Base-by-base conservation (phyloP, 2,113 vertebrate species). In the Peromyscus californicus region DNA sequence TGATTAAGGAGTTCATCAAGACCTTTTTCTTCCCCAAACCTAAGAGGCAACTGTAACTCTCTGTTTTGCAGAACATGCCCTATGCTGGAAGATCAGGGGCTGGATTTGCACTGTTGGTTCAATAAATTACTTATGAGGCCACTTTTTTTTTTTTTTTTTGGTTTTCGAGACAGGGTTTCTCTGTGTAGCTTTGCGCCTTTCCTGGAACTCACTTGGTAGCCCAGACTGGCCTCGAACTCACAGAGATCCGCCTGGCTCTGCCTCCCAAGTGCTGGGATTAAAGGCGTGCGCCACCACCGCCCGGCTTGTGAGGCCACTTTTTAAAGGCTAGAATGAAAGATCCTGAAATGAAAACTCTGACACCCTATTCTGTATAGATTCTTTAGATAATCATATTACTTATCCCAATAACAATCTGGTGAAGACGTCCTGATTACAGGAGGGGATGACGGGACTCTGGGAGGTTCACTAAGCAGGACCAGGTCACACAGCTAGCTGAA, bases 1-100 rank as follows among this genome's bases (percentile, higher is more conserved):
- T 87, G 36, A 82, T 45, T 93, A 89, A 51, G 57, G 7, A 78
- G 9, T 69, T 90, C 33, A 90, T 70, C 36, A 65, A 82, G 51
- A n/a, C 12, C 59, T 63, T 79, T 89, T 84, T 69, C 29, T 93
- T 96, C 19, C 21, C 15, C 19, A 94, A 51, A 39, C 33, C 45
- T 26, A 84, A 69, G 48, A 96, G 48, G 5, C 90, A 42, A 85
- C 29, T 86, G n/a, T 63, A 42, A 94, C 59, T 89, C 29, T 92
- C 63, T 61, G 33, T 92, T 97, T 97, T 91, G 69, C 16, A 80
- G 69, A 92, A 75, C 13, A 78, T 67, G 61, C 45, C 29, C 93
- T 93, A 42, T 88, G 29, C 89, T 94, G 72, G 70, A 93, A 93
- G 57, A 88, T 39, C 42, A 70, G 92, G 45, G 65, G 22, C 59